Percentiles rank a stretch among this genome's conserved stretches.
These are phyloP conservation scores for Discoglossus pictus DNA, from an alignment of 2,797 vertebrate species.

Conservation along the genomic window DNA sequence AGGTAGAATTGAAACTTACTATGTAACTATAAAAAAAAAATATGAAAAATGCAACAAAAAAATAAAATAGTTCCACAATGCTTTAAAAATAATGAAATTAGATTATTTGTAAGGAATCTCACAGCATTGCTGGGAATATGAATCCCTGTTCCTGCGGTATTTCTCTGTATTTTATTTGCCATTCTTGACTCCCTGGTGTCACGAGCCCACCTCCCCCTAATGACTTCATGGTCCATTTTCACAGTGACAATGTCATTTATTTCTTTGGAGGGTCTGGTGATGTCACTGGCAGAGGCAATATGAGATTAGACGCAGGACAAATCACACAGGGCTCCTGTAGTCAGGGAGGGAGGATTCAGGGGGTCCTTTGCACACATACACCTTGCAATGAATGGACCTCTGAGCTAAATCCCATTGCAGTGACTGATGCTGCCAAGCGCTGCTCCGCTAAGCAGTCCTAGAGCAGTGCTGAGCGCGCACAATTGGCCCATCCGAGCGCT, in stretches of 20 bases:
- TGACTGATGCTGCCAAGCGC: slow-evolving; percentile 14
- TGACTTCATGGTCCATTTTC: slow-evolving; percentile 24
- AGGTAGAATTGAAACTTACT: no score
- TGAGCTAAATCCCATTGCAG: slow-evolving; percentile 15
- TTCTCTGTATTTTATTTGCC: not conserved
- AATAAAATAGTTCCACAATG: no score
- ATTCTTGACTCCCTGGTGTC: not conserved
- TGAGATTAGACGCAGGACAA: slow-evolving; percentile 26
- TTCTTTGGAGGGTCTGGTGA: slow-evolving; percentile 10
- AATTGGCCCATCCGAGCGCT: slow-evolving; percentile 20
- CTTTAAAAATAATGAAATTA: no score
- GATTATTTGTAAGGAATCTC: no score
- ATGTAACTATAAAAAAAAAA: no score
- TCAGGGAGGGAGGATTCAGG: not conserved
- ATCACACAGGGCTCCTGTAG: slow-evolving; percentile 4
- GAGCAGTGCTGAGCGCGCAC: slow-evolving; percentile 26
- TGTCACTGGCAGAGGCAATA: slow-evolving; percentile 22
- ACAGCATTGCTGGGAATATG: no score
- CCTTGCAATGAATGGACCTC: slow-evolving; percentile 12
- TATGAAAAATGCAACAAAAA: no score
- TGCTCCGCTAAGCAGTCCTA: slow-evolving; percentile 23
- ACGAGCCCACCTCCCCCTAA: not conserved
- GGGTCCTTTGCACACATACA: slow-evolving; percentile 11
- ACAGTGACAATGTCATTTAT: slow-evolving; percentile 12
- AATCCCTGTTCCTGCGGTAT: no score